Percentiles rank a stretch among this genome's conserved stretches.
Conservation (phyloP, 1,140 invertebrate genomes). For the Drosophila lacteicornis region DNA sequence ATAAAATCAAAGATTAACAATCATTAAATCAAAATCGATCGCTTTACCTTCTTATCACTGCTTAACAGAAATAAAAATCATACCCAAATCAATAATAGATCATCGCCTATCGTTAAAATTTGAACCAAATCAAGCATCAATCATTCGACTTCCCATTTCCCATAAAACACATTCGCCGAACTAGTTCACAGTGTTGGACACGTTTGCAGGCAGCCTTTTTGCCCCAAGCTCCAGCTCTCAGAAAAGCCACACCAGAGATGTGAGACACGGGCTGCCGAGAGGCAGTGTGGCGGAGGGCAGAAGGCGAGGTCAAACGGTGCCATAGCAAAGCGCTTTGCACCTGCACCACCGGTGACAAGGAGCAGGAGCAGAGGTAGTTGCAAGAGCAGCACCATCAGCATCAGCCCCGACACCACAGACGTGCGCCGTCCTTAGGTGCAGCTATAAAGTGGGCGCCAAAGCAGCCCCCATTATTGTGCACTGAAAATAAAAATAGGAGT, state of each 20-base stretch:
- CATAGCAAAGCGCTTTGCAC: slow-evolving; percentile 48
- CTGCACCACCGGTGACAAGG: slow-evolving; percentile 24
- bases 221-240: slow-evolving; percentile 7
- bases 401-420: slow-evolving; percentile 23
- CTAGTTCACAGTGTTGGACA: slow-evolving; percentile 36
- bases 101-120: slow-evolving; percentile 24
- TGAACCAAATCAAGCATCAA: slow-evolving; percentile 32
- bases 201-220: slow-evolving; percentile 30
- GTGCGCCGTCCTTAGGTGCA: slow-evolving; percentile 35
- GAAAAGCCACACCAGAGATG: slow-evolving; percentile 19
- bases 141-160: slow-evolving; percentile 23
- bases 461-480: slow-evolving; percentile 33
- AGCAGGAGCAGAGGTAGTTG: slow-evolving; percentile 8
- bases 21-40: too few relatives aligned
- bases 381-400: slow-evolving; percentile 17
- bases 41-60: background rate
- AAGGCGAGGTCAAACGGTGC: slow-evolving; percentile 47
- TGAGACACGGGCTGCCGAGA: background rate
- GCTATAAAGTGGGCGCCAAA: slow-evolving; percentile 54
- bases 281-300: background rate
- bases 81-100: slow-evolving; percentile 22
- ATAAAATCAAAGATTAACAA: background rate
- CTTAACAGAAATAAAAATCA: slow-evolving; percentile 6
- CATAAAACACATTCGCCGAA: slow-evolving; percentile 36
- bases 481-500: slow-evolving; percentile 5